Evolutionary conservation across 35 echinoderm and acorn worm genomes (phyloP), one percentile per base, ranked within the genome.

Genomic region (Stichopus chloronotus): DNA sequence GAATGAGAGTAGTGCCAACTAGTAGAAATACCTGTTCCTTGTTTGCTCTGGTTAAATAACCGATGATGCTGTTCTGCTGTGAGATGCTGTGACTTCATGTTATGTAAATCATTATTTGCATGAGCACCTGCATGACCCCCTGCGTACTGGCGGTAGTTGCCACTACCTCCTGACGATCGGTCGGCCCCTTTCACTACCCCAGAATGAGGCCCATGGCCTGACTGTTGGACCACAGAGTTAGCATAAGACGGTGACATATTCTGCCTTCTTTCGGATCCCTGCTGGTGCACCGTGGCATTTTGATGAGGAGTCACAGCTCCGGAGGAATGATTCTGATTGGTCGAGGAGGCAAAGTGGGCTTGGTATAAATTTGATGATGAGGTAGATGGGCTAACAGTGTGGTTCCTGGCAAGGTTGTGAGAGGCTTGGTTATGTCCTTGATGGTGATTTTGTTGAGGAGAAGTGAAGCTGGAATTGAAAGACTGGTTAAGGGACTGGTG

Each of bases 401-500:
- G 87, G 87, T 65, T 89, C 61, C 65, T 65, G 30, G 23, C 61
- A 60, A 65, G 59, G 65, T 63, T 89, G 87, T 85, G 82, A 9
- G 82, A 58, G n/a, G 87, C 16, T 59, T 59, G 57, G 30, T 72
- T 65, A 43, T 89, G 87, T 9, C 59, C 87, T 8, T 65, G 87
- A 21, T 89, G 59, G 87, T 89, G 59, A 71, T 89, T 65, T 25
- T 9, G 52, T 22, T 21, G 52, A 12, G 87, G 87, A 58, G 82
- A 85, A 19, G 43, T 71, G 87, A 71, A 89, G n/a, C 52, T 89
- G 59, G 87, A 89, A 74, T 74, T 89, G 87, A 89, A 89, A 89
- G 87, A 89, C 87, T 89, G 87, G 61, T 89, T 89, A 11, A 89
- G 87, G 23, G 87, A 89, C n/a, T 89, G 87, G 60, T 89, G 87